These are phyloP conservation scores for Geococcyx californianus DNA, from an alignment of 2,113 vertebrate genomes.

Conservation along the genomic window DNA sequence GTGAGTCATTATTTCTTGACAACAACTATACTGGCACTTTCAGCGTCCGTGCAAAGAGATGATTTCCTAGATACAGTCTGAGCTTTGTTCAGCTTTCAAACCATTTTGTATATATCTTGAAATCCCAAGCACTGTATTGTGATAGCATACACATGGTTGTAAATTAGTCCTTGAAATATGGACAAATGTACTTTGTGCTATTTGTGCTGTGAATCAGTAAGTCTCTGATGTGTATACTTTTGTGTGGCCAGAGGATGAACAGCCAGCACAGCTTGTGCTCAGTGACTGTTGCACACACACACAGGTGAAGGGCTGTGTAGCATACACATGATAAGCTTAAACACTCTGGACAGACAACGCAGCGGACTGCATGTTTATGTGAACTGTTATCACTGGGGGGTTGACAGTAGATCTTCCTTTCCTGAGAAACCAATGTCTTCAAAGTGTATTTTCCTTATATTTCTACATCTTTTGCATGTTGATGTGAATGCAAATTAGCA, in stretches of 20 bases:
- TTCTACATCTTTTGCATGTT: background rate
- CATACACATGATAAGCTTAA: background rate
- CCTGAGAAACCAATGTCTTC: background rate
- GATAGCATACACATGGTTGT: background rate
- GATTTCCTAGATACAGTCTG: background rate
- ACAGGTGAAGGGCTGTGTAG: background rate
- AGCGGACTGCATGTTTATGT: background rate
- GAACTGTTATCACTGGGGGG: background rate
- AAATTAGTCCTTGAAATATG: background rate
- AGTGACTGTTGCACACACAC: background rate
- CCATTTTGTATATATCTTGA: background rate
- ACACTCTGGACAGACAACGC: background rate
- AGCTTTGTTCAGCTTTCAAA: background rate
- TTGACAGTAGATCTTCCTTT: background rate
- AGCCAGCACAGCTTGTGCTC: background rate
- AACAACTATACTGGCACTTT: background rate
- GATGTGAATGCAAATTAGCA: background rate
- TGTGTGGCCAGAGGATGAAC: accelerated
- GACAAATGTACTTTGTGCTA: background rate
- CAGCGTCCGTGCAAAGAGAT: background rate
- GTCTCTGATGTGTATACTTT: accelerated
- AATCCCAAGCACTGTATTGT: background rate
- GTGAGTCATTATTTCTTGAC: background rate
- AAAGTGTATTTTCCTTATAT: background rate
- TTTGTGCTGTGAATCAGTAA: background rate